Evolutionary conservation across 2,113 vertebrate genomes (phyloP).

Genomic region (Maccullochella peelii): DNA sequence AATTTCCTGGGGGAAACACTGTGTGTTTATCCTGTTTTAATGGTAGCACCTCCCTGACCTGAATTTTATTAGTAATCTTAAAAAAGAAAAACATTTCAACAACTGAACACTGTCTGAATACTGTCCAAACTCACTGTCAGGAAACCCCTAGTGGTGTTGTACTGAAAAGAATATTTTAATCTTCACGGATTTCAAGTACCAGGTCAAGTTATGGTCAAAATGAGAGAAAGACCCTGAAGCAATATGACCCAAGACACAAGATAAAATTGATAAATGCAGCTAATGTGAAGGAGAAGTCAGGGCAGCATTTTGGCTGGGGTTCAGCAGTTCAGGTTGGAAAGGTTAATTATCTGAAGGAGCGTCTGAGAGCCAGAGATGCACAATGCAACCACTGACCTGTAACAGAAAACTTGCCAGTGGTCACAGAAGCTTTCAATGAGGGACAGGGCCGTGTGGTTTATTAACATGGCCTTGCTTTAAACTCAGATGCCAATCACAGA

Average conservation of each 20-base stretch:
- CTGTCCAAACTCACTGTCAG: neutral
- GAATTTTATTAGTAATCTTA: neutral
- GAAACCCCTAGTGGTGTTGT: neutral
- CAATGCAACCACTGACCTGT: conserved; percentile 78
- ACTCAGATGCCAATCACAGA: conserved; percentile 77
- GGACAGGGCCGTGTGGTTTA: conserved; percentile 15
- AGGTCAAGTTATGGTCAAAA: neutral
- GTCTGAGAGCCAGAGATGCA: conserved; percentile 64
- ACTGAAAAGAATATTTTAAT: neutral
- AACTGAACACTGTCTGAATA: neutral
- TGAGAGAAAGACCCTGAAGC: neutral
- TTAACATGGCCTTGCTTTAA: conserved; percentile 53
- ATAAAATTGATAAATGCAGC: neutral
- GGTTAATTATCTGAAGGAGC: conserved; percentile 69
- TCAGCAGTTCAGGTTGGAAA: conserved; percentile 72
- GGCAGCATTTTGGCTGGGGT: conserved; percentile 32
- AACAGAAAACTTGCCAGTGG: conserved; percentile 63
- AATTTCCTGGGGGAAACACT: neutral
- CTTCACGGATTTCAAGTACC: neutral
- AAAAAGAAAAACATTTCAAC: neutral
- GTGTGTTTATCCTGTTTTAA: neutral
- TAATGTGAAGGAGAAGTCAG: conserved; percentile 23
- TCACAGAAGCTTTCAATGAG: conserved; percentile 55
- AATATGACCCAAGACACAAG: neutral
- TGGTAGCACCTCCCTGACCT: neutral